A percentile compares a stretch with the other conserved stretches of the same genome.
phyloP scores from a whole-genome alignment of 2,113 vertebrate species.

The Anoura caudifer region DNA sequence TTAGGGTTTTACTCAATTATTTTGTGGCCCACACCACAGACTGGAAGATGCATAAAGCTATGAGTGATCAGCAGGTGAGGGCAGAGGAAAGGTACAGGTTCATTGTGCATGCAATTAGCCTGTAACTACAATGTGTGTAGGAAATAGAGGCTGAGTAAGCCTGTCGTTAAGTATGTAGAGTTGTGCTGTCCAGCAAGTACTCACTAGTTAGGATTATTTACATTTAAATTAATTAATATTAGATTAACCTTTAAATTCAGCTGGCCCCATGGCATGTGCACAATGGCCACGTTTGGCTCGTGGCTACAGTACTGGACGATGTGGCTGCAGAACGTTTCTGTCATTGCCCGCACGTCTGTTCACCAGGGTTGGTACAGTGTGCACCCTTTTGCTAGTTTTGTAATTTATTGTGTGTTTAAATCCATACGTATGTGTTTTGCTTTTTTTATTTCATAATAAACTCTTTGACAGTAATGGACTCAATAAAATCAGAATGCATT shows the following conservation, averaged over 20 bases:
- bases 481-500: neutral
- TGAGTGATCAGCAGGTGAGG: neutral
- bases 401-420: neutral
- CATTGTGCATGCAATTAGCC: neutral
- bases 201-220: neutral
- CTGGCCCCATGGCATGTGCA: neutral
- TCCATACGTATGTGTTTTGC: neutral
- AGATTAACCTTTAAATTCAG: neutral
- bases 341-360: neutral
- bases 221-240: neutral
- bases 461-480: neutral
- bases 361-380: neutral
- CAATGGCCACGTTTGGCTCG: neutral
- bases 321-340: neutral
- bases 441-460: neutral
- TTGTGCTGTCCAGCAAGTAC: neutral
- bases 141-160: neutral
- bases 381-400: neutral
- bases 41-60: neutral
- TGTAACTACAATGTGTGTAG: neutral
- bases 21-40: neutral
- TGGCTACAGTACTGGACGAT: neutral
- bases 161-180: neutral
- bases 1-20: neutral
- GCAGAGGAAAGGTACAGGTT: neutral